phyloP scores from a whole-genome alignment of 2,113 vertebrate species.

The Trochalopteron elliotii region DNA sequence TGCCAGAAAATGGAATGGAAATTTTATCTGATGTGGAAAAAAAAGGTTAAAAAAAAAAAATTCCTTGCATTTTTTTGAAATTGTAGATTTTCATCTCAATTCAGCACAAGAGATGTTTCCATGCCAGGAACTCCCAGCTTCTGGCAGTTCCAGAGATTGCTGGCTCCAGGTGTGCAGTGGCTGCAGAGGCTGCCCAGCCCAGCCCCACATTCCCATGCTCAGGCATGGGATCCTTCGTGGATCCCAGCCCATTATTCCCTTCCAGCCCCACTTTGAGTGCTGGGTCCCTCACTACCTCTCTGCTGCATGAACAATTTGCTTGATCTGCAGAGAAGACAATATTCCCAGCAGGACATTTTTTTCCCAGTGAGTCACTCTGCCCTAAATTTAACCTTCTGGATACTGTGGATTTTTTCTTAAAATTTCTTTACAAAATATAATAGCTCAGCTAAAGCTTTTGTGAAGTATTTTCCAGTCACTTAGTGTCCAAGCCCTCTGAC shows the following conservation, averaged over 20 bases:
- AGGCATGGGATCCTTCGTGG: fast-evolving
- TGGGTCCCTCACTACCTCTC: neutral
- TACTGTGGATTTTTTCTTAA: neutral
- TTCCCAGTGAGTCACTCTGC: slow-evolving; percentile 42
- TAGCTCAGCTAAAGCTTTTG: neutral
- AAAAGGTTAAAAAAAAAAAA: neutral
- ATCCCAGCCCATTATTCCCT: neutral
- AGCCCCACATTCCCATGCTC: neutral
- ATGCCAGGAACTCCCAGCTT: neutral
- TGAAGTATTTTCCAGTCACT: slow-evolving; percentile 44
- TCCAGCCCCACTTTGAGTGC: neutral
- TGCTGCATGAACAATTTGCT: neutral
- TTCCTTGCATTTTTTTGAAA: neutral
- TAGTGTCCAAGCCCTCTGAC: slow-evolving; percentile 21
- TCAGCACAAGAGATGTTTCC: fast-evolving
- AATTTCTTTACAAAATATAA: slow-evolving; percentile 13
- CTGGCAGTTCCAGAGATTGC: neutral
- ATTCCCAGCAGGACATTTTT: neutral
- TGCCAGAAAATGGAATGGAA: neutral
- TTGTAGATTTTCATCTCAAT: neutral
- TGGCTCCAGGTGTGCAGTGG: neutral
- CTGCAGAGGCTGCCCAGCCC: neutral
- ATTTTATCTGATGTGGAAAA: neutral
- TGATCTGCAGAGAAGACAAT: neutral
- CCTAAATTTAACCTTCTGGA: slow-evolving; percentile 24